Base-by-base conservation (phyloP, 2,797 vertebrate genomes). In the Periophthalmus magnuspinnatus region DNA sequence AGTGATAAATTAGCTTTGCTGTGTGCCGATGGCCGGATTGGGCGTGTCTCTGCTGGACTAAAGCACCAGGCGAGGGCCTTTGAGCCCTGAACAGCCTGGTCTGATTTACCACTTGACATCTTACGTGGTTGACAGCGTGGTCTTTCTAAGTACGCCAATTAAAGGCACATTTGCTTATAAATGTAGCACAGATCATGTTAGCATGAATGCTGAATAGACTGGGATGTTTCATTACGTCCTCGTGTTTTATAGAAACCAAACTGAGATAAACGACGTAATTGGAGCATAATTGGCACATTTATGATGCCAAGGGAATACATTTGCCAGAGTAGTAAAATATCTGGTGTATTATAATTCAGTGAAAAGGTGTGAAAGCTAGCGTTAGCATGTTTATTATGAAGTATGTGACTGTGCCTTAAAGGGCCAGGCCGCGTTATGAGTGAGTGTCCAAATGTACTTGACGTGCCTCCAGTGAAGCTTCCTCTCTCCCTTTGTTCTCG, bases 21-120 rank as follows among this genome's bases (percentile, higher is more conserved):
- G 50, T 71, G 77, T 66, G 89, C 89, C 77, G 75, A 79, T 78
- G 80, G 85, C 76, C 72, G 84, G 83, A 78, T 91, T 92, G 93
- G 94, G 93, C 90, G 94, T 94, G 93, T 93, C 93, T 90, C 85
- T 81, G 86, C 82, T 81, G 84, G 86, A 87, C 84, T 79, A 32
- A 68, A 89, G 81, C 77, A 81, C 78, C 81, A 70, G 88, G 78
- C 80, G 71, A 88, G 76, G 89, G 86, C 89, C 87, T 83, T 65
- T 60, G 75, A 81, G 85, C 86, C 71, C 86, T 71, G 68, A 79
- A 81, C 80, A 82, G 81, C 82, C 81, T 70, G 36, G 71, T 69
- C 76, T 24, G 59, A 59, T 76, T 76, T 69, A 50, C 76, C 81
- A 68, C 84, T 83, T 75, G 78, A 87, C 80, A 62, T 56, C 67